These are phyloP conservation scores for Catocala fraxini DNA, from an alignment of 2,888 invertebrate species.

Conservation along the genomic window DNA sequence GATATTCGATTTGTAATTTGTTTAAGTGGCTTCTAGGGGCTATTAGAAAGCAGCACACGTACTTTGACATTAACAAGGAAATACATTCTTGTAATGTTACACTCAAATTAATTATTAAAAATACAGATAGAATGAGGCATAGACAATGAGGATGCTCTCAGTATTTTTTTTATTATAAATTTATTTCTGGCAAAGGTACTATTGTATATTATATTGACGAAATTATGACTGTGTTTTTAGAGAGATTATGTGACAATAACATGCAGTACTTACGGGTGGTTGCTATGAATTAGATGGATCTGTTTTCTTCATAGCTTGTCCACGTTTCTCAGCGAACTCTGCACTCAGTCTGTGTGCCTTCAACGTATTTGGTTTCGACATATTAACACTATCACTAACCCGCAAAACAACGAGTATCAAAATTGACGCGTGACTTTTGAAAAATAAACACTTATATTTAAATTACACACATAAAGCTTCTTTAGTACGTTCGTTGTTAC, in stretches of 20 bases:
- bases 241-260: slow-evolving; percentile 37
- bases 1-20: slow-evolving; percentile 42
- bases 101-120: background rate
- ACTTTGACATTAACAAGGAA: background rate
- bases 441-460: slow-evolving; percentile 57
- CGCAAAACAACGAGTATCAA: slow-evolving; percentile 38
- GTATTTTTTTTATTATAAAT: background rate
- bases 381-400: slow-evolving; percentile 67
- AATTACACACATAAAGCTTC: slow-evolving; percentile 60
- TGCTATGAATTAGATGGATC: slow-evolving; percentile 83
- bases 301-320: slow-evolving; percentile 75
- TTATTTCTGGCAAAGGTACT: background rate
- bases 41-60: slow-evolving; percentile 6
- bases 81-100: background rate
- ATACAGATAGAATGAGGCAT: background rate
- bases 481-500: slow-evolving; percentile 66
- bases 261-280: slow-evolving; percentile 77
- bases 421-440: slow-evolving; percentile 54
- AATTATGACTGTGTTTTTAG: background rate
- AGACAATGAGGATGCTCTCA: background rate
- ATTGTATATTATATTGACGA: background rate
- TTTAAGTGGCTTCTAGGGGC: slow-evolving; percentile 24
- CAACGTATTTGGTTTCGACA: slow-evolving; percentile 83
- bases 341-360: slow-evolving; percentile 85
- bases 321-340: slow-evolving; percentile 82